phyloP scores from a whole-genome alignment of 2,888 invertebrate species.

The Spisula solida region DNA sequence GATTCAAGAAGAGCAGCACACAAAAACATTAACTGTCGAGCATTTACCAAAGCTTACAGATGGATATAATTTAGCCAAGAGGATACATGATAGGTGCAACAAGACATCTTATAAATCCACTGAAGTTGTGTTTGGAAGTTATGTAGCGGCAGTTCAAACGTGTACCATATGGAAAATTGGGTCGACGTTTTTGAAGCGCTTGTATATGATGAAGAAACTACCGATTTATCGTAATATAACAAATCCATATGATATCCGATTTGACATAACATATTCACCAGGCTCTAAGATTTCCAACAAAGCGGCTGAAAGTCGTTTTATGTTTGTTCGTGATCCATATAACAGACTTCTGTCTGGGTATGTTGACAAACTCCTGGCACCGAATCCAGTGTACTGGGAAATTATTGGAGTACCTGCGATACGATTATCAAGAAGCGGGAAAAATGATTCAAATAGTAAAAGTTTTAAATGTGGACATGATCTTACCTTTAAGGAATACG shows the following conservation, averaged over 20 bases:
- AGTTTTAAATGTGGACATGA: conserved; percentile 52
- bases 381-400: conserved; percentile 71
- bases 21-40: neutral
- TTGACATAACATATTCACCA: conserved; percentile 18
- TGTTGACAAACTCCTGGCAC: conserved; percentile 69
- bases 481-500: conserved; percentile 40
- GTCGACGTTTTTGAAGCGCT: conserved; percentile 53
- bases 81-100: neutral
- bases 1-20: neutral
- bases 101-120: neutral
- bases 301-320: neutral
- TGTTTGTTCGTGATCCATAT: conserved; percentile 70
- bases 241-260: conserved; percentile 43
- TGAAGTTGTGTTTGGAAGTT: conserved; percentile 33
- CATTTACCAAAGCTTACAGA: neutral
- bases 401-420: conserved; percentile 45
- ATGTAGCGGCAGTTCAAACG: neutral
- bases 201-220: conserved; percentile 50
- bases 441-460: neutral
- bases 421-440: neutral
- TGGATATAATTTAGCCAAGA: conserved; percentile 29
- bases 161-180: conserved; percentile 61
- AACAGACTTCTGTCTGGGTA: conserved; percentile 69
- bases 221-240: conserved; percentile 10
- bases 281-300: conserved; percentile 11